A percentile compares a stretch with the other conserved stretches of the same genome.
These are phyloP conservation scores for Phenganax subtilis DNA, from an alignment of 92 coral and sea anemone species.

Conservation along the genomic window DNA sequence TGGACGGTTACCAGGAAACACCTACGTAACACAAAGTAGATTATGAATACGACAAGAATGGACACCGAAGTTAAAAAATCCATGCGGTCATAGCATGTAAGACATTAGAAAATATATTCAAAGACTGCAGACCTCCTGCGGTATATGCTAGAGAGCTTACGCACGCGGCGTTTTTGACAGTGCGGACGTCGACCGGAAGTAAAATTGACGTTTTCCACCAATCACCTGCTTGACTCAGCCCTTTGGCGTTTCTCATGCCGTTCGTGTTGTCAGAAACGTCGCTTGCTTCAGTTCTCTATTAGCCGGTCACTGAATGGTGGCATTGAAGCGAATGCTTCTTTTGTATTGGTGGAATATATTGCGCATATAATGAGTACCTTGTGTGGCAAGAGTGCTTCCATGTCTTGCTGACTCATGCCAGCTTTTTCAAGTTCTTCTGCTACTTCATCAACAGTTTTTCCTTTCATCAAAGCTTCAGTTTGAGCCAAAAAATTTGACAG, in stretches of 20 bases:
- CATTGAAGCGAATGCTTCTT: neutral
- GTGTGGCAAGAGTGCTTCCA: conserved; percentile 67
- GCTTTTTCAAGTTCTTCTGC: conserved; percentile 65
- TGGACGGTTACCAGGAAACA: conserved; percentile 84
- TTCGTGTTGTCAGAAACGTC: too few relatives aligned
- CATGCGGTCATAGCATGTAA: neutral
- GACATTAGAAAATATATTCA: neutral
- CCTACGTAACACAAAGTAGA: conserved; percentile 39
- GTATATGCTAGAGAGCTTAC: neutral
- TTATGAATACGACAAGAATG: neutral
- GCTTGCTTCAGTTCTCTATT: too few relatives aligned
- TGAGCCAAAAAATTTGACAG: conserved; percentile 93
- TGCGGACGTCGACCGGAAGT: too few relatives aligned
- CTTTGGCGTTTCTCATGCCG: too few relatives aligned
- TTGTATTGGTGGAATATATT: neutral
- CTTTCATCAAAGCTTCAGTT: conserved; percentile 94
- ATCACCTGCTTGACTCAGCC: too few relatives aligned
- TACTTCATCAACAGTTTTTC: conserved; percentile 80
- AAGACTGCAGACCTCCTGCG: neutral
- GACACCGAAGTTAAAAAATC: neutral
- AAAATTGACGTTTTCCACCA: too few relatives aligned
- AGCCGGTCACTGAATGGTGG: neutral
- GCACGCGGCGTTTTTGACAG: too few relatives aligned
- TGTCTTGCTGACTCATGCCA: conserved; percentile 65
- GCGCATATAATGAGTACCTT: conserved; percentile 50